phyloP scores from a whole-genome alignment of 2,797 vertebrate species.

The Halcyon badia region DNA sequence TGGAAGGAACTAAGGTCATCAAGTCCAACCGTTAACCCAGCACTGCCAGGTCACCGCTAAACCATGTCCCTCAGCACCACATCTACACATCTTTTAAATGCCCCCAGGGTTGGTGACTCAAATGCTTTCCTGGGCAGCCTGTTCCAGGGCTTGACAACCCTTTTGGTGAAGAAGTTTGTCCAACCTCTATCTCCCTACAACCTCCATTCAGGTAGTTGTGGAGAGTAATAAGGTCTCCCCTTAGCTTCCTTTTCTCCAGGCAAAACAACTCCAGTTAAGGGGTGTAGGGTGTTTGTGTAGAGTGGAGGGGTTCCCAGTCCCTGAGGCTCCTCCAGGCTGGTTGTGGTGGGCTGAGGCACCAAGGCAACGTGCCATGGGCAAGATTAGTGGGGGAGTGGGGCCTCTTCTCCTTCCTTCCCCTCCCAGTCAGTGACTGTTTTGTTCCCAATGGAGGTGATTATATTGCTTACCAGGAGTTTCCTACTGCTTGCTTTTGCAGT shows the following conservation, averaged over 20 bases:
- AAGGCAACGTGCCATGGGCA: neutral
- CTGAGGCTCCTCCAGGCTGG: neutral
- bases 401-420: neutral
- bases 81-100: neutral
- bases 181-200: too few species aligned
- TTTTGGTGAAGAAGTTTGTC: neutral
- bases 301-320: neutral
- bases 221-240: neutral
- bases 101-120: neutral
- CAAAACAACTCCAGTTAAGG: neutral
- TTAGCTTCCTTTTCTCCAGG: neutral
- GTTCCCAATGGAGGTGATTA: neutral
- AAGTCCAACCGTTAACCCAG: too few species aligned
- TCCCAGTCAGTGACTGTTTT: neutral
- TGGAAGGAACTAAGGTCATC: too few species aligned
- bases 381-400: neutral
- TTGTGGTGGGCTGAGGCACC: neutral
- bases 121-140: neutral
- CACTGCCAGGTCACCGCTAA: too few species aligned
- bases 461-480: neutral
- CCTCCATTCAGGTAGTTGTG: neutral
- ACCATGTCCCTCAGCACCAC: neutral
- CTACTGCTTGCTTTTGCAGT: neutral
- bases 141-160: neutral
- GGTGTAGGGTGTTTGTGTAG: neutral